These are phyloP conservation scores for Tychaedon coryphoeus DNA, from an alignment of 2,113 vertebrate genomes.

Conservation along the genomic window DNA sequence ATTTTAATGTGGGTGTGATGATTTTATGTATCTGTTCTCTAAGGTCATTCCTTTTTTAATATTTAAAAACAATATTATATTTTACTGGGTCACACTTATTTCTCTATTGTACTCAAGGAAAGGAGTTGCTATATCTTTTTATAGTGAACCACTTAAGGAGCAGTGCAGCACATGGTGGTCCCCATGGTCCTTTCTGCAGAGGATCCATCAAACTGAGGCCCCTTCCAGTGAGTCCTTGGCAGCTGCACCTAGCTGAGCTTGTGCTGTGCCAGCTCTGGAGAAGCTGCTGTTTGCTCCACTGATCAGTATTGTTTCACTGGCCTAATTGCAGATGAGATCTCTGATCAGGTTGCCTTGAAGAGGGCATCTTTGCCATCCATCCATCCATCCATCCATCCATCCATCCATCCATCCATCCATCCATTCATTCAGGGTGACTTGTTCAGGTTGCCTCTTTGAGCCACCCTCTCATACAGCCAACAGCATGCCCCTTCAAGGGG, in stretches of 20 bases:
- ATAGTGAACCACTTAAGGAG: background rate
- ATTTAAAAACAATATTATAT: background rate
- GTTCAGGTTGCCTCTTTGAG: background rate
- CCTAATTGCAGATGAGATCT: background rate
- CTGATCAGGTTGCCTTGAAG: background rate
- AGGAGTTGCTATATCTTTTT: background rate
- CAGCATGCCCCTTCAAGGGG: background rate
- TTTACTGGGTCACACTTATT: constrained; percentile 34
- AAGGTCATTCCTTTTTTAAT: background rate
- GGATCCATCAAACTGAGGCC: background rate
- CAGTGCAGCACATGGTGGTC: background rate
- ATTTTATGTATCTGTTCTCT: background rate
- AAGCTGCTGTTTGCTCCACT: background rate
- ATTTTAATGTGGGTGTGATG: background rate
- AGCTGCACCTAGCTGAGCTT: background rate
- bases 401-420: background rate
- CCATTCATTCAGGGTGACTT: background rate
- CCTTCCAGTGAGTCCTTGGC: background rate
- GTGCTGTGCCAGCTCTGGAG: background rate
- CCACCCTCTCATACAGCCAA: background rate
- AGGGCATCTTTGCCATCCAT: background rate
- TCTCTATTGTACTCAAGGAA: background rate
- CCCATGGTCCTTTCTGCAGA: background rate
- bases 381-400: background rate
- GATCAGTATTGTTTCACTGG: background rate